phyloP scores from a whole-genome alignment of 2,888 invertebrate species.

The Iphiclides podalirius region DNA sequence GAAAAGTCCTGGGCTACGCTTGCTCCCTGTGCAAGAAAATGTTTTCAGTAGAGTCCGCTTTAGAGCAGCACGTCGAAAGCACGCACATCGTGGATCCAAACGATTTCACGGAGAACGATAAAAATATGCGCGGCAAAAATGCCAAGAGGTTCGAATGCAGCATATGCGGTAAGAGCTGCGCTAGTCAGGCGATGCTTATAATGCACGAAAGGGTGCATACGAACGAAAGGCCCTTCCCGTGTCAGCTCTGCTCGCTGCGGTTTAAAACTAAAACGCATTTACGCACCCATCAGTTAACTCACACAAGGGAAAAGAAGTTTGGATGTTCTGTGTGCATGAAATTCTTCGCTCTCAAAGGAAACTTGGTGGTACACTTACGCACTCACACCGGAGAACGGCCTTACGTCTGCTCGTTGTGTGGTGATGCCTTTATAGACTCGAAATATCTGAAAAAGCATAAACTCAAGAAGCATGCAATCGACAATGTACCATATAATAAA shows the following conservation, averaged over 20 bases:
- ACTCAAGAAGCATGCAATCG: conserved; percentile 66
- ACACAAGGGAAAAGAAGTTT: conserved; percentile 74
- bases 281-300: conserved; percentile 72
- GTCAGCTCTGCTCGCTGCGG: conserved; percentile 63
- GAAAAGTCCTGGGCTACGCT: conserved; percentile 64
- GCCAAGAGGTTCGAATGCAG: conserved; percentile 63
- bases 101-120: conserved; percentile 56
- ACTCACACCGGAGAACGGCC: conserved; percentile 77
- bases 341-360: conserved; percentile 74
- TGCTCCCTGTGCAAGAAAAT: conserved; percentile 72
- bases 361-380: conserved; percentile 70
- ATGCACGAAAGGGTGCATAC: conserved; percentile 77
- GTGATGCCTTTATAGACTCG: conserved; percentile 74
- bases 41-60: conserved; percentile 67
- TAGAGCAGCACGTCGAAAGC: conserved; percentile 66
- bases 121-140: conserved; percentile 45
- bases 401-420: conserved; percentile 66
- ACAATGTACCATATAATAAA: conserved; percentile 67
- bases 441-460: conserved; percentile 77
- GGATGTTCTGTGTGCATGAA: conserved; percentile 77
- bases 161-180: conserved; percentile 66
- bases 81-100: conserved; percentile 58
- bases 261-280: conserved; percentile 76
- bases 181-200: conserved; percentile 71
- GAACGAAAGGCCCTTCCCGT: conserved; percentile 70